phyloP scores from a whole-genome alignment of 2,797 vertebrate genomes.

The Smutsia gigantea region DNA sequence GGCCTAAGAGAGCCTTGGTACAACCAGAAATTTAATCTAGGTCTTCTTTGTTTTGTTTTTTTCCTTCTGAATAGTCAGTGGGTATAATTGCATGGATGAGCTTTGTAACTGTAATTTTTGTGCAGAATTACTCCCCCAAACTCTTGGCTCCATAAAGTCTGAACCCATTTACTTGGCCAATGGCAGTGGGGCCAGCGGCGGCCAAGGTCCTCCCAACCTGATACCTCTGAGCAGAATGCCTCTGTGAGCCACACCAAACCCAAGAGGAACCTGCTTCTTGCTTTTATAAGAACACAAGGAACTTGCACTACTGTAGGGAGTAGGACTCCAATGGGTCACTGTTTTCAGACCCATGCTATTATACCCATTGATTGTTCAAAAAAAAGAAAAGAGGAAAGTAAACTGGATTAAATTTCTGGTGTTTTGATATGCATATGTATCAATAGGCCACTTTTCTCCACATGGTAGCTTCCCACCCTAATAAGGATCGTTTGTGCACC shows the following conservation, averaged over 20 bases:
- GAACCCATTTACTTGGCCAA: neutral
- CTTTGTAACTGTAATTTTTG: neutral
- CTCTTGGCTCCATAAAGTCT: neutral
- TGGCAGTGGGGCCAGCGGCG: neutral
- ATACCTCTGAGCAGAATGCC: fast-evolving
- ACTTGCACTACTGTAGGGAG: neutral
- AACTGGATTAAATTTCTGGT: neutral
- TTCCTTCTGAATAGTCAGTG: neutral
- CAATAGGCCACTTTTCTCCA: neutral
- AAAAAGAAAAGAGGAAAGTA: neutral
- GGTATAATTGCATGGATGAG: neutral
- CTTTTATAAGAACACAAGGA: neutral
- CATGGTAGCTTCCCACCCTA: neutral
- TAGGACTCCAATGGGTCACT: fast-evolving
- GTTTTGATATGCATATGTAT: neutral
- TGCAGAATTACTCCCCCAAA: neutral
- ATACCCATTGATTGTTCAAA: fast-evolving
- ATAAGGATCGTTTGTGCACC: neutral
- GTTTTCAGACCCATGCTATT: neutral
- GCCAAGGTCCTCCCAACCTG: too few species aligned
- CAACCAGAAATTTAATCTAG: neutral
- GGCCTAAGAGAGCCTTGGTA: neutral
- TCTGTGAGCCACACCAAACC: neutral
- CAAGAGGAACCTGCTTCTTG: neutral
- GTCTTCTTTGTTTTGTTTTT: neutral